Conservation (phyloP, 2,113 vertebrate genomes). For the Alexandromys fortis region DNA sequence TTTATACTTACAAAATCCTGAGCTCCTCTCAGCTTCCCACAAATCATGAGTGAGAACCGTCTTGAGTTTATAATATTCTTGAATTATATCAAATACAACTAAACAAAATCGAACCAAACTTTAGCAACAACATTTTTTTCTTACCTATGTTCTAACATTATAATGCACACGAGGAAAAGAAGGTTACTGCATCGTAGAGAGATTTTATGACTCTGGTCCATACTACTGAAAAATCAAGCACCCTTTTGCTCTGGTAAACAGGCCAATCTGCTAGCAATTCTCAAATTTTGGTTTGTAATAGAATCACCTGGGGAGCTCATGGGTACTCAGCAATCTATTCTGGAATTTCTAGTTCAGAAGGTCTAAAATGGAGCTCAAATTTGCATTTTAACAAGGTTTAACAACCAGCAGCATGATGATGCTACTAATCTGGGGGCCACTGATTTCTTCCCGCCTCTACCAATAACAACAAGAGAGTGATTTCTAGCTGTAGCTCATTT, state of each 20-base stretch:
- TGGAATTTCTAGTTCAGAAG: constrained; percentile 10
- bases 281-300: neutral
- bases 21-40: neutral
- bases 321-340: neutral
- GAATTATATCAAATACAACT: constrained; percentile 19
- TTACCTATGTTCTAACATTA: neutral
- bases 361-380: neutral
- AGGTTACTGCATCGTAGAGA: neutral
- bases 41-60: neutral
- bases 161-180: neutral
- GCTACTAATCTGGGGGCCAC: neutral
- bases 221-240: neutral
- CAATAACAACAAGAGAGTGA: neutral
- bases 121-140: neutral
- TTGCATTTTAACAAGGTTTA: constrained; percentile 29
- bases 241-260: constrained; percentile 2
- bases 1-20: neutral
- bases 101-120: constrained; percentile 37
- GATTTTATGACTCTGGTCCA: neutral
- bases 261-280: neutral
- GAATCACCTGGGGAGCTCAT: neutral
- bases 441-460: neutral
- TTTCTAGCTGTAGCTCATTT: neutral
- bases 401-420: neutral
- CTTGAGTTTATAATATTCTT: constrained; percentile 54